phyloP scores from a whole-genome alignment of 2,888 invertebrate genomes.

The Erannis defoliaria region DNA sequence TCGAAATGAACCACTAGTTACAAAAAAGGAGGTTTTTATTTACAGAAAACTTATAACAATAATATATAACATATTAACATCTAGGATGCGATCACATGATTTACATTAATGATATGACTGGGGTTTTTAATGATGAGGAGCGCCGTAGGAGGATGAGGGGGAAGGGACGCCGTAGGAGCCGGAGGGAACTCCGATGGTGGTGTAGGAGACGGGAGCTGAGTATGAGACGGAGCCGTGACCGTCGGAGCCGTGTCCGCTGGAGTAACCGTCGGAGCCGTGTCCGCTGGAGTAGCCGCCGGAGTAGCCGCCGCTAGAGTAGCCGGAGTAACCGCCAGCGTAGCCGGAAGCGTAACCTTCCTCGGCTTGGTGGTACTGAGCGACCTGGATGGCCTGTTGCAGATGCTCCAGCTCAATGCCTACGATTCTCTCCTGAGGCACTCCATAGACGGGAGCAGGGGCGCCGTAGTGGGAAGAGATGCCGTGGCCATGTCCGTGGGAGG shows the following conservation, averaged over 20 bases:
- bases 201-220: conserved; percentile 65
- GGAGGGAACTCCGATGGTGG: conserved; percentile 77
- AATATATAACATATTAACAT: conserved; percentile 76
- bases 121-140: conserved; percentile 73
- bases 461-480: conserved; percentile 89
- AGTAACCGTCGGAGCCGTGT: conserved; percentile 55
- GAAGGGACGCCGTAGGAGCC: conserved; percentile 83
- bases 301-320: conserved; percentile 52
- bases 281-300: conserved; percentile 61
- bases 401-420: conserved; percentile 95
- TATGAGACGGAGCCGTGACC: conserved; percentile 61
- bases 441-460: conserved; percentile 89
- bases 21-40: conserved; percentile 80
- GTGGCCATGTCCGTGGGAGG: conserved; percentile 77
- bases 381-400: conserved; percentile 94
- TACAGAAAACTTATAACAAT: conserved; percentile 84
- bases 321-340: conserved; percentile 69
- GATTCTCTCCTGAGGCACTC: conserved; percentile 89
- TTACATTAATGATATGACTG: conserved; percentile 80
- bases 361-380: conserved; percentile 94
- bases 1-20: conserved; percentile 48
- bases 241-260: conserved; percentile 53
- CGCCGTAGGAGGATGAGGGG: conserved; percentile 77
- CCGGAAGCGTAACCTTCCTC: conserved; percentile 82
- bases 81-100: conserved; percentile 83